These are phyloP conservation scores for Palloptera scutellata DNA, from an alignment of 2,888 invertebrate species.

Conservation along the genomic window DNA sequence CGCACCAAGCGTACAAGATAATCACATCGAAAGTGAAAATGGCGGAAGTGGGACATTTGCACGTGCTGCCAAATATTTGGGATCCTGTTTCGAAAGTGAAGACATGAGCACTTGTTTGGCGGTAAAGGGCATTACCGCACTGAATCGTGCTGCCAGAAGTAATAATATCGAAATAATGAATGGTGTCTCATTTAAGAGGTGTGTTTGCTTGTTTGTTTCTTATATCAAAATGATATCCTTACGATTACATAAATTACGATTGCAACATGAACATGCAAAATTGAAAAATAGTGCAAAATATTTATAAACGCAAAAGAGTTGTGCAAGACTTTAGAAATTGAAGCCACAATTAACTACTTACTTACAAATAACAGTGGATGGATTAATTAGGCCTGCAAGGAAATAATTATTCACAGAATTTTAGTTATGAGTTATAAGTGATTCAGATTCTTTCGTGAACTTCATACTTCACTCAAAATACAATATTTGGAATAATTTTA, in stretches of 20 bases:
- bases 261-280: neutral
- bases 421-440: no score
- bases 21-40: conserved; percentile 65
- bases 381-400: no score
- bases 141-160: conserved; percentile 68
- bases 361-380: no score
- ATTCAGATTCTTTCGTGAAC: no score
- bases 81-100: conserved; percentile 63
- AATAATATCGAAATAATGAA: conserved; percentile 68
- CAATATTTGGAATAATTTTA: no score
- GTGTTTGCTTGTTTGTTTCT: conserved; percentile 48
- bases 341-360: no score
- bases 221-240: neutral
- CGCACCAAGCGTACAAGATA: conserved; percentile 61
- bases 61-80: conserved; percentile 61
- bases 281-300: neutral
- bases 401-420: no score
- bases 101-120: conserved; percentile 68
- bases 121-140: conserved; percentile 68
- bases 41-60: conserved; percentile 52
- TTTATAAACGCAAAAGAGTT: neutral
- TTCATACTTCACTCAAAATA: no score
- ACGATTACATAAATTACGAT: neutral
- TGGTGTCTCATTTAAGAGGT: conserved; percentile 70
- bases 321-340: neutral